These are phyloP conservation scores for Zeugodacus cucurbitae DNA, from an alignment of 1,140 invertebrate species.

Conservation along the genomic window DNA sequence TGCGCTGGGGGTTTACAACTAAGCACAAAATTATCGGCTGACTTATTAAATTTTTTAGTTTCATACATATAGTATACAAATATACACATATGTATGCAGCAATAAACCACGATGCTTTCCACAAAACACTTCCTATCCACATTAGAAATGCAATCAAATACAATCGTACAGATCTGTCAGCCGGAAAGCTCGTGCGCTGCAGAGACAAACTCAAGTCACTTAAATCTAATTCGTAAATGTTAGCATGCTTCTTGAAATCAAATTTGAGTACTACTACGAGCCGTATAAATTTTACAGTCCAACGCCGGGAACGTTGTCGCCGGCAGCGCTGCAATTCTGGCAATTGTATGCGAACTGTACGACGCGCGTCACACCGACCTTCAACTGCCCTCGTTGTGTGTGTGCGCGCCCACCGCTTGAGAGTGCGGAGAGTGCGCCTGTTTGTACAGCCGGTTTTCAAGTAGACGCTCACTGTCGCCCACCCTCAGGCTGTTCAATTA, in stretches of 20 bases:
- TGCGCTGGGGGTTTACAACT: too few species aligned
- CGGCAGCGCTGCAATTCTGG: background rate
- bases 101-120: background rate
- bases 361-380: background rate
- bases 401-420: background rate
- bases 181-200: background rate
- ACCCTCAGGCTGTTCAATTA: background rate
- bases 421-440: background rate
- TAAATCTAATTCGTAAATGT: background rate
- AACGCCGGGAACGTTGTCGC: background rate
- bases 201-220: background rate
- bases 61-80: too few species aligned
- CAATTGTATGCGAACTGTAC: background rate
- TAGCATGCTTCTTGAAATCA: background rate
- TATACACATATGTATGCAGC: too few species aligned
- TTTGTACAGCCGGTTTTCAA: conserved; percentile 13
- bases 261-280: background rate
- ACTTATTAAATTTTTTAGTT: too few species aligned
- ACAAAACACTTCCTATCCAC: background rate
- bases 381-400: background rate
- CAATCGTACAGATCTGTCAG: too few species aligned
- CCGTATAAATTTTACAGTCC: background rate
- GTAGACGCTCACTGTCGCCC: background rate
- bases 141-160: background rate
- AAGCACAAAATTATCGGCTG: too few species aligned